These are phyloP conservation scores for Mus minutoides DNA, from an alignment of 2,797 vertebrate species.

Conservation along the genomic window DNA sequence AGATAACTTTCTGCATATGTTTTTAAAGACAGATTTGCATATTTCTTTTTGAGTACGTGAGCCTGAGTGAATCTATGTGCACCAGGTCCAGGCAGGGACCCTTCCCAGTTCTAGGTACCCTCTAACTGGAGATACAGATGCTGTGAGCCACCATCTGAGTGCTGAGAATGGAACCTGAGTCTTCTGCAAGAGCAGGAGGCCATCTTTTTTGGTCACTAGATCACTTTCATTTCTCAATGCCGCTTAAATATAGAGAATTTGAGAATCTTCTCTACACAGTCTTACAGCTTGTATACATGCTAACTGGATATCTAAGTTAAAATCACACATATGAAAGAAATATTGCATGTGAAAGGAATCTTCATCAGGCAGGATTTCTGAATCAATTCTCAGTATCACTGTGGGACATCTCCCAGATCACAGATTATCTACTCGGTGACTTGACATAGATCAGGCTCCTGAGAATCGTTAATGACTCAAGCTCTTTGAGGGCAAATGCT, in stretches of 20 bases:
- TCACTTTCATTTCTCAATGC: neutral
- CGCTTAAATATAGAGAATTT: neutral
- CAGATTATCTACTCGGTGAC: neutral
- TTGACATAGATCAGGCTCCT: constrained; percentile 20
- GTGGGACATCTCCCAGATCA: constrained; percentile 17
- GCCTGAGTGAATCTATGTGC: neutral
- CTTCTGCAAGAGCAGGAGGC: neutral
- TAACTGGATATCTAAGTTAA: neutral
- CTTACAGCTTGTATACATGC: neutral
- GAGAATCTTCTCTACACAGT: neutral
- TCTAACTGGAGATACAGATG: neutral
- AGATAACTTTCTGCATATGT: neutral
- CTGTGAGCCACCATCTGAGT: too few species aligned
- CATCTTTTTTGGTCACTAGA: neutral
- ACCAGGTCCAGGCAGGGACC: too few species aligned
- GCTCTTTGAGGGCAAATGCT: constrained; percentile 35
- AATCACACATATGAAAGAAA: neutral
- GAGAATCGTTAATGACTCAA: constrained; percentile 47
- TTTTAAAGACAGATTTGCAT: neutral
- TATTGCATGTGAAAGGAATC: neutral
- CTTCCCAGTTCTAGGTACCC: neutral
- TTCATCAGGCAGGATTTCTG: constrained; percentile 5
- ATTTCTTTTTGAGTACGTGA: neutral
- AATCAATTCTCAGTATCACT: neutral
- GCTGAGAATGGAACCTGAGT: neutral